Base-by-base conservation (phyloP, 2,113 vertebrate genomes). In the Polypterus senegalus region DNA sequence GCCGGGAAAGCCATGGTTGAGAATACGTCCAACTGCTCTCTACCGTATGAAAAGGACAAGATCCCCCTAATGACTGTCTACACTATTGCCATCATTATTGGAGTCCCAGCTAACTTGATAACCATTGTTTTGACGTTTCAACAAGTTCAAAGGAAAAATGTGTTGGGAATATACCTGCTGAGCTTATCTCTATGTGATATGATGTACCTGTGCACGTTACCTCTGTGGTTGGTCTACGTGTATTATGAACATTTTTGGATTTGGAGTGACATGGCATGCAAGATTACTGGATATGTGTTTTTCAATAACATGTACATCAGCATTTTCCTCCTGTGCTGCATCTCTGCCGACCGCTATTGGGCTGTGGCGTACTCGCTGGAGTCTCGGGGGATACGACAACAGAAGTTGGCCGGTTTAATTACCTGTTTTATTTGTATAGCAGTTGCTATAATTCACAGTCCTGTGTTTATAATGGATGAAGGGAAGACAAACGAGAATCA, bases 301-400 rank as follows among this genome's bases (percentile, higher is more conserved):
- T 98, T 97, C 76, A 97, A 92, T 80, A 98, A 93, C 76, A 90
- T 97, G 76, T 98, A 97, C 58, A 59, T 92, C 66, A 98, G 95
- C 64, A 92, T 97, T 63, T 73, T 84, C 1, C 63, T 97, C 9
- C 73, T 98, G 64, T 97, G 93, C 61, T 83, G 92, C 64, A 75
- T 98, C 66, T 92, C 94, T 58, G 11, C 88, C 43, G 93, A 98
- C 75, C 86, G 94, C 48, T 97, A 85, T 1, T 0, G 88, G 52
- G 92, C 87, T 0, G 65, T 94, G 57, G 84, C 70, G 27, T 85
- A 90, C 0, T 75, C 88, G 1, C 59, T 94, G 66, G 87, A 88
- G 78, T 85, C 71, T 73, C 75, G 82, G 2, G 78, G 86, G 59
- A 65, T 56, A 60, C 72, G 85, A 64, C 69, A 49, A 61, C 73